Evolutionary conservation across 2,888 invertebrate genomes (phyloP).

Genomic region (Tachystola acroxantha): DNA sequence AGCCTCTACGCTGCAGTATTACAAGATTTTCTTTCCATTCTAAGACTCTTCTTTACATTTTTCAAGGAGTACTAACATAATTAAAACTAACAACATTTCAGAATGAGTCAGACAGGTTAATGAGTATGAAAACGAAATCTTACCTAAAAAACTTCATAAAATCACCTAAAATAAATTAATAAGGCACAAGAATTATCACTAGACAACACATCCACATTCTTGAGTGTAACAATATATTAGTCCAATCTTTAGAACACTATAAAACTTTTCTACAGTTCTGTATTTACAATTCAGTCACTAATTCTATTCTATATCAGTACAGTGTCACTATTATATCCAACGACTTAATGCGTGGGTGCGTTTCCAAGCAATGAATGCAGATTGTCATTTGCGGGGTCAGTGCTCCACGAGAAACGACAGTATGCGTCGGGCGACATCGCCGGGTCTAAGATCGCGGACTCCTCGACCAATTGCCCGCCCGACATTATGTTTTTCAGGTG

Average conservation of each 20-base stretch:
- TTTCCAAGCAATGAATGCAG: constrained; percentile 61
- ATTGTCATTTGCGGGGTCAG: constrained; percentile 67
- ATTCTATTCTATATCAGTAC: constrained; percentile 46
- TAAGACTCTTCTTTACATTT: too few species aligned
- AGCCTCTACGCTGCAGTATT: too few species aligned
- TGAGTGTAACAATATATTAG: constrained; percentile 49
- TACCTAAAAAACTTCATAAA: constrained; percentile 65
- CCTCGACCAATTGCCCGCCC: constrained; percentile 50
- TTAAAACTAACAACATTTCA: too few species aligned
- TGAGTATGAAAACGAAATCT: constrained; percentile 28
- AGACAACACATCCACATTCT: constrained; percentile 60
- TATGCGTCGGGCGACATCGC: constrained; percentile 72
- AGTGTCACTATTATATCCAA: constrained; percentile 35
- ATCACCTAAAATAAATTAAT: constrained; percentile 76
- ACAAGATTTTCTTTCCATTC: too few species aligned
- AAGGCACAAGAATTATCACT: constrained; percentile 77
- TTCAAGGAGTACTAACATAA: too few species aligned
- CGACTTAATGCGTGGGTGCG: constrained; percentile 51
- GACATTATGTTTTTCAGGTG: constrained; percentile 62
- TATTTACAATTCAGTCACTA: constrained; percentile 62
- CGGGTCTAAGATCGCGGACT: constrained; percentile 65
- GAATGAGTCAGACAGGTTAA: too few species aligned
- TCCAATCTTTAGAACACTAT: constrained; percentile 54
- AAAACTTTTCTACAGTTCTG: constrained; percentile 50
- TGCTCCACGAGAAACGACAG: constrained; percentile 73